Evolutionary conservation across 2,888 invertebrate species (phyloP).

Genomic region (Lepeophtheirus nordmannii): DNA sequence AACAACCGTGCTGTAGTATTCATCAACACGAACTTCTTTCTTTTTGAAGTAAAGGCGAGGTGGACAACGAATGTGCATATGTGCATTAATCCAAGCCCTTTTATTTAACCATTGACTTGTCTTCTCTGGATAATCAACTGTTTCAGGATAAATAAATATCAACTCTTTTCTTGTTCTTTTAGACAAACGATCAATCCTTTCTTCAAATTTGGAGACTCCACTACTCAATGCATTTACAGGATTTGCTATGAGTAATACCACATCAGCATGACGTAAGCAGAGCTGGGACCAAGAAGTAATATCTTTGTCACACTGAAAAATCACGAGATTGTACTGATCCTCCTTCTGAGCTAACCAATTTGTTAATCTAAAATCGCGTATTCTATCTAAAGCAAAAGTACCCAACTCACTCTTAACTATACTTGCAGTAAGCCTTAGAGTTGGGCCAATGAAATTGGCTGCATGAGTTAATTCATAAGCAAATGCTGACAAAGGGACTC

Average conservation of each 20-base stretch:
- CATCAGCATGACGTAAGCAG: slow-evolving; percentile 90
- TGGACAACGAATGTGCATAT: slow-evolving; percentile 89
- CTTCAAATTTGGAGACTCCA: slow-evolving; percentile 46
- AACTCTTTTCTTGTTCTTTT: slow-evolving; percentile 93
- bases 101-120: slow-evolving; percentile 94
- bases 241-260: slow-evolving; percentile 79
- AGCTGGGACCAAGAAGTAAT: slow-evolving; percentile 91
- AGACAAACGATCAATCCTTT: slow-evolving; percentile 81
- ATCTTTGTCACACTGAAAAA: slow-evolving; percentile 89
- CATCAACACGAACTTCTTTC: slow-evolving; percentile 41
- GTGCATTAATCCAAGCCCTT: slow-evolving; percentile 87
- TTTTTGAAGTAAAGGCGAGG: slow-evolving; percentile 83
- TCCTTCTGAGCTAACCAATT: slow-evolving; percentile 95
- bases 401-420: slow-evolving; percentile 77
- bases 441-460: slow-evolving; percentile 64
- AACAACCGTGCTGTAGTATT: neutral
- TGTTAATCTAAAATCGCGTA: slow-evolving; percentile 84
- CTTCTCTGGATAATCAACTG: slow-evolving; percentile 52
- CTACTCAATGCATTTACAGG: slow-evolving; percentile 20
- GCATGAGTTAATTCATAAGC: slow-evolving; percentile 91
- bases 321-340: slow-evolving; percentile 80
- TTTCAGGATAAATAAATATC: slow-evolving; percentile 60
- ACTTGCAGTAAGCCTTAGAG: slow-evolving; percentile 60
- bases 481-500: slow-evolving; percentile 92
- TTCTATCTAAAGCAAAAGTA: slow-evolving; percentile 70